Evolutionary conservation across 2,888 invertebrate species (phyloP).

Genomic region (Tigriopus californicus): DNA sequence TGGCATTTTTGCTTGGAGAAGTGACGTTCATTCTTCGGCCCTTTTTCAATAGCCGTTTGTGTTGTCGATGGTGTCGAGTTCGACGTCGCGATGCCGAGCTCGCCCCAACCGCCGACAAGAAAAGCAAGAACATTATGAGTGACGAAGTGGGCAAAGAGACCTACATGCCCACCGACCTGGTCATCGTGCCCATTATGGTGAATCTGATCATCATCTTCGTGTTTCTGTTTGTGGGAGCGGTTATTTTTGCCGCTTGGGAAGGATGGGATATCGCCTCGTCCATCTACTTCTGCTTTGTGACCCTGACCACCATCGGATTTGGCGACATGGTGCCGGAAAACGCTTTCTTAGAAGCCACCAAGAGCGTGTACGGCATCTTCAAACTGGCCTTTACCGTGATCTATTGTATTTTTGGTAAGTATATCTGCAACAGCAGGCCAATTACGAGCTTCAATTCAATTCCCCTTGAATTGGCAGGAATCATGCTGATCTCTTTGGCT

Average conservation of each 20-base stretch:
- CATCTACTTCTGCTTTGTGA: conserved; percentile 29
- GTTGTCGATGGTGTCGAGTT: conserved; percentile 22
- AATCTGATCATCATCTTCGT: conserved; percentile 21
- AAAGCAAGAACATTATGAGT: conserved; percentile 17
- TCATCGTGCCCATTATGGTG: conserved; percentile 22
- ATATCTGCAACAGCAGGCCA: background rate
- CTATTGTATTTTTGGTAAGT: conserved; percentile 27
- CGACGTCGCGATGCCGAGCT: conserved; percentile 20
- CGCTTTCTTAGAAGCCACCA: conserved; percentile 18
- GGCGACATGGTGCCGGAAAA: conserved; percentile 29
- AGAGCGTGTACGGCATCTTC: conserved; percentile 17
- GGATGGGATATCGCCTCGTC: conserved; percentile 21
- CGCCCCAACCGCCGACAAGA: conserved; percentile 19
- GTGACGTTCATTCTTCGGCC: no score
- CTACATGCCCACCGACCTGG: conserved; percentile 23
- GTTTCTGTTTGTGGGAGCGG: conserved; percentile 21
- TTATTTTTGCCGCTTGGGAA: conserved; percentile 21
- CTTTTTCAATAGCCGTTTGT: conserved; percentile 21
- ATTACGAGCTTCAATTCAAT: no score
- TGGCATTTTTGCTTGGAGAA: no score
- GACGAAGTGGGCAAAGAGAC: conserved; percentile 22
- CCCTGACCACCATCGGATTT: conserved; percentile 29
- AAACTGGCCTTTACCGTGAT: conserved; percentile 22
- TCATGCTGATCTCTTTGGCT: conserved; percentile 30
- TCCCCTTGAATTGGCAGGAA: no score